A percentile compares a stretch with the other conserved stretches of the same genome.
phyloP scores from a whole-genome alignment of 2,797 vertebrate species.

The Cryptoprocta ferox region DNA sequence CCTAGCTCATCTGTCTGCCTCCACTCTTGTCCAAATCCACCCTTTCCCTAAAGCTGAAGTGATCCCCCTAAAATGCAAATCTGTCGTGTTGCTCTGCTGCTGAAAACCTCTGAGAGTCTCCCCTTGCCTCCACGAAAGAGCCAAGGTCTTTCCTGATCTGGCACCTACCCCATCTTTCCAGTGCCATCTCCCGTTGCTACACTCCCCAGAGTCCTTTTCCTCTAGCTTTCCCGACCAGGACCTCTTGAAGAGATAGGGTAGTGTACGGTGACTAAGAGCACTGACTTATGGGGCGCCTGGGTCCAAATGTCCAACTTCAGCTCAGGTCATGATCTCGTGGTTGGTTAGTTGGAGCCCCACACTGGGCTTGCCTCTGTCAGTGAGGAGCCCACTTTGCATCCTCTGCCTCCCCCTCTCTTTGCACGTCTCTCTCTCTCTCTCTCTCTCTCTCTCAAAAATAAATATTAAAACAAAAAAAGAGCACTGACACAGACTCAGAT shows the following conservation, averaged over 20 bases:
- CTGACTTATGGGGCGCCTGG: background rate
- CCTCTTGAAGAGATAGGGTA: background rate
- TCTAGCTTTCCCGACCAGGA: constrained; percentile 1
- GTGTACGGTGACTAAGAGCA: background rate
- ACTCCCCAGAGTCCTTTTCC: background rate
- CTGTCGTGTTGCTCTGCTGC: background rate
- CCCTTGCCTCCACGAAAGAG: background rate
- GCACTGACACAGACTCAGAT: background rate
- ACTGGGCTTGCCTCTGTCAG: too few relatives aligned
- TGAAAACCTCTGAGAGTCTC: background rate
- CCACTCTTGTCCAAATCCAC: background rate
- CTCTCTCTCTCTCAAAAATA: too few relatives aligned
- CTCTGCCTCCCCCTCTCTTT: too few relatives aligned
- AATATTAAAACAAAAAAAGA: background rate
- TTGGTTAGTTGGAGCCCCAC: too few relatives aligned
- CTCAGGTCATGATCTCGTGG: too few relatives aligned
- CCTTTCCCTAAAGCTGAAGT: background rate
- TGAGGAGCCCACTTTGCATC: too few relatives aligned
- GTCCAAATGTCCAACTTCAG: too few relatives aligned
- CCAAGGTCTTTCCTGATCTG: background rate
- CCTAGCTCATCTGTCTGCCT: background rate
- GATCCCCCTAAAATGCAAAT: background rate
- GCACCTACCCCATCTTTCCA: background rate
- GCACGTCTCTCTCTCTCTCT: too few relatives aligned
- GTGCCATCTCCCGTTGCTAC: background rate